Evolutionary conservation across 2,113 vertebrate species (phyloP).

Genomic region (Muntiacus muntjak): DNA sequence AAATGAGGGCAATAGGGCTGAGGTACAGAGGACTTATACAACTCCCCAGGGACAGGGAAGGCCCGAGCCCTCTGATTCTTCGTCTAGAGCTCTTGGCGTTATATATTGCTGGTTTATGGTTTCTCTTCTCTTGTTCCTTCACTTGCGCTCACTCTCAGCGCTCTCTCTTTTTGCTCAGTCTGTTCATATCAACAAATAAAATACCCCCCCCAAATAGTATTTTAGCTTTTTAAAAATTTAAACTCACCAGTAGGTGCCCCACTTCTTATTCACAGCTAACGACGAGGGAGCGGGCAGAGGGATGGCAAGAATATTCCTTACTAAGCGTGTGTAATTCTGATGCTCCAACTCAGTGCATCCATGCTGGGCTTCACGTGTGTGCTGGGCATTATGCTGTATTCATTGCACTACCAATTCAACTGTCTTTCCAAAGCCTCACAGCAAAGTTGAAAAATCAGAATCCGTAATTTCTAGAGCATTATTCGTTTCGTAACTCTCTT

Average conservation of each 20-base stretch:
- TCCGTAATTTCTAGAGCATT: neutral
- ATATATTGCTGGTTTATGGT: neutral
- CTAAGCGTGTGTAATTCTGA: neutral
- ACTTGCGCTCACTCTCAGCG: neutral
- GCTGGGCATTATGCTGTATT: neutral
- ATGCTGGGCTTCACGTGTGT: neutral
- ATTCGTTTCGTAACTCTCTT: neutral
- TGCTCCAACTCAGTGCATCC: neutral
- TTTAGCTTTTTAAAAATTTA: neutral
- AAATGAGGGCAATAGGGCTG: neutral
- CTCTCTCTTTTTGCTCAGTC: neutral
- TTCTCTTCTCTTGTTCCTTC: neutral
- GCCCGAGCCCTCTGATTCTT: neutral
- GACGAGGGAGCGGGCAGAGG: rapidly evolving
- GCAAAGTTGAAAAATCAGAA: neutral
- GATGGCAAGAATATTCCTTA: neutral
- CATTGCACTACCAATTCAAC: neutral
- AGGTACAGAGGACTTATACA: neutral
- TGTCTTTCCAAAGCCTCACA: neutral
- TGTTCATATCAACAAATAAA: neutral
- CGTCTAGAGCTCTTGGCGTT: neutral
- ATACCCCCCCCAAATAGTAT: neutral
- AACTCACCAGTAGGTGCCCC: neutral
- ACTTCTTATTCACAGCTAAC: neutral
- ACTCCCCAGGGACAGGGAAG: neutral